Evolutionary conservation across 2,797 vertebrate genomes (phyloP).

Genomic region (Typhlichthys eigenmanni): DNA sequence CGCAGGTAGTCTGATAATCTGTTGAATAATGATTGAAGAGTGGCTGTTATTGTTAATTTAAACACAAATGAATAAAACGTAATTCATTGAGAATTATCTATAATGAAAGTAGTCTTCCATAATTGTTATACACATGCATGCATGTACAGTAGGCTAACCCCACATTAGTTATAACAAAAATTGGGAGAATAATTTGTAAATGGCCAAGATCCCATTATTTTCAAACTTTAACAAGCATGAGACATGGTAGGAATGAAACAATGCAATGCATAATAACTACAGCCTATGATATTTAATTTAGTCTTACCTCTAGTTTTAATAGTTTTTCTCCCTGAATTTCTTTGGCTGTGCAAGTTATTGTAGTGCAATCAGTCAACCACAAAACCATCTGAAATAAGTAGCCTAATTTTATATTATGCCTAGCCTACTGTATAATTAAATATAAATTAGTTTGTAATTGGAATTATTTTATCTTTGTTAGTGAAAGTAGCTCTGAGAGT

Average conservation of each 20-base stretch:
- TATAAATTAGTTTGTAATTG: no score
- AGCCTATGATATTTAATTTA: no score
- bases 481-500: no score
- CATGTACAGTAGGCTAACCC: background rate
- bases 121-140: background rate
- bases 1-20: background rate
- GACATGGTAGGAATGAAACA: slow-evolving; percentile 28
- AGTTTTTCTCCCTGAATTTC: no score
- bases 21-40: slow-evolving; percentile 1
- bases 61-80: background rate
- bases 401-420: no score
- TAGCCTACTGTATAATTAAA: no score
- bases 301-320: no score
- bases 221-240: slow-evolving; percentile 24
- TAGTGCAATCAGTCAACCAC: no score
- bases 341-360: no score
- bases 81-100: background rate
- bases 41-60: background rate
- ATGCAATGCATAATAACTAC: slow-evolving; percentile 29
- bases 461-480: no score
- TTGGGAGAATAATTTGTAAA: slow-evolving; percentile 14
- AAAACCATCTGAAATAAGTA: no score
- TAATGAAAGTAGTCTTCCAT: background rate
- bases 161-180: background rate
- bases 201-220: slow-evolving; percentile 24